Base-by-base conservation (phyloP, 2,888 invertebrate genomes). In the Caenorhabditis drosophilae region DNA sequence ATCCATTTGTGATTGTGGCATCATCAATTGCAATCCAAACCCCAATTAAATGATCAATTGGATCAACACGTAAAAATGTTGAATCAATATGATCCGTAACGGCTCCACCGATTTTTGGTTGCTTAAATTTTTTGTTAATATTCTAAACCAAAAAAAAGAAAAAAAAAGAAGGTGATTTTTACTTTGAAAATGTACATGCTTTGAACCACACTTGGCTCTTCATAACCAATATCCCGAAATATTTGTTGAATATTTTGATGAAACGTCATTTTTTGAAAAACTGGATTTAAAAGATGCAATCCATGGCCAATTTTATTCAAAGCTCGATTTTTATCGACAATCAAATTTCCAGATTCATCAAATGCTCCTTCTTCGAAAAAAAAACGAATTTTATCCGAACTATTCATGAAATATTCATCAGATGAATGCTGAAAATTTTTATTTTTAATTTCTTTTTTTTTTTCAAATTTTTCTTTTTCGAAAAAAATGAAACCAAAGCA, bases 171-270 rank as follows among this genome's bases (percentile, higher is more conserved):
- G n/a, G n/a, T n/a, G n/a, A n/a, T n/a, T n/a, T n/a, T n/a, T n/a
- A n/a, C n/a, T n/a, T n/a, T n/a, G 85, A 92, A 97, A 67, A 98
- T 96, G 82, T 92, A 92, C 97, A 97, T 97, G 86, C 95, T 94
- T 84, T 97, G 97, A 1, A 90, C 90, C 0, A 97, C 88, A 0
- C 90, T 90, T 0, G 97, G 97, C 38, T 91, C 90, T 54, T 87
- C 85, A 63, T 90, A 88, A 3, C 89, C 89, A 12, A 96, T 84
- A 72, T 89, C 89, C 76, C 88, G 88, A 66, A 91, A 90, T 4
- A 90, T 86, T 56, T 89, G 69, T 62, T 78, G 73, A 25, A 97
- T 89, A 73, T 91, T 89, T 67, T 91, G 89, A 82, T 90, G 90
- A 84, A 93, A 92, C 0, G 93, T 92, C 71, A 91, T 87, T 77